These are phyloP conservation scores for Hyles euphorbiae DNA, from an alignment of 1,140 invertebrate genomes.

Conservation along the genomic window DNA sequence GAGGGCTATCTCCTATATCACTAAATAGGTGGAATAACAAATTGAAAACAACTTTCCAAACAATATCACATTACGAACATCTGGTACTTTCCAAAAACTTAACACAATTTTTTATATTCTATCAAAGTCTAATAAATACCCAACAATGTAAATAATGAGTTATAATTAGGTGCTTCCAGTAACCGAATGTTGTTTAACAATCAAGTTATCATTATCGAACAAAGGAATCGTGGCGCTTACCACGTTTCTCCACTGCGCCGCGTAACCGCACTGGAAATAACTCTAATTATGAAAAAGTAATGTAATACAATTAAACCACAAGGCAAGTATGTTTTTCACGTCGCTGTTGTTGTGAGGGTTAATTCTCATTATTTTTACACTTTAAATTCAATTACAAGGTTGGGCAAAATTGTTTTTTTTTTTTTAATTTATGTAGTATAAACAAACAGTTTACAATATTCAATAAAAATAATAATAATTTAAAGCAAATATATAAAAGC, in stretches of 20 bases:
- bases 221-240: constrained; percentile 35
- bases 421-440: no score
- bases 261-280: constrained; percentile 39
- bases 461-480: no score
- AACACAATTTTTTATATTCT: not conserved
- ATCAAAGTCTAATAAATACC: no score
- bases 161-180: constrained; percentile 16
- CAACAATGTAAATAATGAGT: constrained; percentile 5
- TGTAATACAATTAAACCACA: constrained; percentile 55
- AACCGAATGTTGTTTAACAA: constrained; percentile 41
- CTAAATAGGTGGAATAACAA: no score
- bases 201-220: constrained; percentile 35
- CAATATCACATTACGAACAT: no score
- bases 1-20: no score
- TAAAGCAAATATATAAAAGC: no score
- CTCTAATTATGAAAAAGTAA: constrained; percentile 40
- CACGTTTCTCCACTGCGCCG: constrained; percentile 12
- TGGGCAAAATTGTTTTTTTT: no score
- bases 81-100: no score
- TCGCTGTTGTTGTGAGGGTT: constrained; percentile 17
- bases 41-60: no score
- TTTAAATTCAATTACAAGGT: no score
- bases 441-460: no score
- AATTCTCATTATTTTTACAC: constrained; percentile 9
- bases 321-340: constrained; percentile 33